Conservation (phyloP, 2,797 vertebrate genomes). For the Simalia tracyae region DNA sequence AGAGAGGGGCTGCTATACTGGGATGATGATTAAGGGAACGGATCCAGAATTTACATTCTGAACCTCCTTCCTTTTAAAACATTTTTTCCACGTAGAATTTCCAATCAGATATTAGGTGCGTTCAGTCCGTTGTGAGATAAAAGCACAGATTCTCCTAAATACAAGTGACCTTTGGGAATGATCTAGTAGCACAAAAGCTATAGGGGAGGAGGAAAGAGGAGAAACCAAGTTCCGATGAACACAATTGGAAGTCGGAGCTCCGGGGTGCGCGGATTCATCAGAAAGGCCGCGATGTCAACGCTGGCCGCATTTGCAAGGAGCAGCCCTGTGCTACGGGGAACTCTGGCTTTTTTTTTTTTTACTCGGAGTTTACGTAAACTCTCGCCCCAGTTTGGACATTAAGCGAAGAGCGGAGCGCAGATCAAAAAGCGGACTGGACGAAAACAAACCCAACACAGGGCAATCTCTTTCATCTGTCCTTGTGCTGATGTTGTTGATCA, state of each 20-base stretch:
- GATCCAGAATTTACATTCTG: neutral
- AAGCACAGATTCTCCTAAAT: neutral
- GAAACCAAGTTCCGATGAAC: neutral
- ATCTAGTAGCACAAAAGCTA: slow-evolving; percentile 26
- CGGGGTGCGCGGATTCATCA: fast-evolving
- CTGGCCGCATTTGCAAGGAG: neutral
- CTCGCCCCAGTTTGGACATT: fast-evolving
- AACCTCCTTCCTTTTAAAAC: neutral
- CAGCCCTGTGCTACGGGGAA: neutral
- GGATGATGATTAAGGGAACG: slow-evolving; percentile 1
- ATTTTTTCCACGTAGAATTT: neutral
- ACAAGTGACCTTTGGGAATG: neutral
- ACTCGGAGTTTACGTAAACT: fast-evolving
- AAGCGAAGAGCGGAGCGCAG: fast-evolving
- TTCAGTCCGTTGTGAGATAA: neutral
- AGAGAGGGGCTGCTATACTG: neutral
- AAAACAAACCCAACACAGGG: neutral
- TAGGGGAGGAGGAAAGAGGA: neutral
- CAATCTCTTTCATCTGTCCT: neutral
- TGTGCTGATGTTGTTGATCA: neutral
- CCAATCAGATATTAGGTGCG: neutral
- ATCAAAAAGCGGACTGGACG: fast-evolving
- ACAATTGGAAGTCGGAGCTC: neutral
- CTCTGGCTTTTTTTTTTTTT: no score
- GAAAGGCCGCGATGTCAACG: fast-evolving